Evolutionary conservation across 2,113 vertebrate genomes (phyloP).

Genomic region (Andinoacara biseriatus): DNA sequence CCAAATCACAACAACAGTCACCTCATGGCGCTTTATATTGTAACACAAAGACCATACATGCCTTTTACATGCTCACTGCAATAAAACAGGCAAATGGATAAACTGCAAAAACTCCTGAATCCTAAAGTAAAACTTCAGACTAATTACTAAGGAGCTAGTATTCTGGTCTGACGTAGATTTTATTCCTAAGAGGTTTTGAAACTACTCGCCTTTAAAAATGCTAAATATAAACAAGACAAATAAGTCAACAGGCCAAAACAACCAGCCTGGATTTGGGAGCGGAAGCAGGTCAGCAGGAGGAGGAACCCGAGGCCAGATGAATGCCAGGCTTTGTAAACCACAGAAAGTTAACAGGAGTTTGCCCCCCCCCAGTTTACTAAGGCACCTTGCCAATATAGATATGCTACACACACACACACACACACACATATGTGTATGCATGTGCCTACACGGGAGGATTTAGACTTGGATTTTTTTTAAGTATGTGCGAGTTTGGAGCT

Average conservation of each 20-base stretch:
- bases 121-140: slow-evolving; percentile 52
- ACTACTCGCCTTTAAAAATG: slow-evolving; percentile 56
- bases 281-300: slow-evolving; percentile 70
- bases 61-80: too few species aligned
- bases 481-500: slow-evolving; percentile 33
- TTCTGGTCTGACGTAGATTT: slow-evolving; percentile 27
- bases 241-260: slow-evolving; percentile 59
- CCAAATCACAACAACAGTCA: too few species aligned
- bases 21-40: too few species aligned
- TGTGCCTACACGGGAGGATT: slow-evolving; percentile 14
- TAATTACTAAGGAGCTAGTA: slow-evolving; percentile 31
- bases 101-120: slow-evolving; percentile 14
- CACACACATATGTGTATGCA: slow-evolving; percentile 7
- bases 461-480: slow-evolving; percentile 26
- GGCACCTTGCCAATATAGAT: slow-evolving; percentile 73
- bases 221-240: slow-evolving; percentile 79
- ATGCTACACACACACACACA: slow-evolving; percentile 45
- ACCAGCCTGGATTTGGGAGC: slow-evolving; percentile 58
- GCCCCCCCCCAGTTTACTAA: slow-evolving; percentile 68
- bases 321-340: slow-evolving; percentile 78
- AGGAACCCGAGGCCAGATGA: slow-evolving; percentile 68
- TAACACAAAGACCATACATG: too few species aligned
- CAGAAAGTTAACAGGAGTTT: slow-evolving; percentile 72
- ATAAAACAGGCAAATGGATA: neutral
- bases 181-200: slow-evolving; percentile 50